phyloP scores from a whole-genome alignment of 2,888 invertebrate genomes.

The Mythimna ferrago region DNA sequence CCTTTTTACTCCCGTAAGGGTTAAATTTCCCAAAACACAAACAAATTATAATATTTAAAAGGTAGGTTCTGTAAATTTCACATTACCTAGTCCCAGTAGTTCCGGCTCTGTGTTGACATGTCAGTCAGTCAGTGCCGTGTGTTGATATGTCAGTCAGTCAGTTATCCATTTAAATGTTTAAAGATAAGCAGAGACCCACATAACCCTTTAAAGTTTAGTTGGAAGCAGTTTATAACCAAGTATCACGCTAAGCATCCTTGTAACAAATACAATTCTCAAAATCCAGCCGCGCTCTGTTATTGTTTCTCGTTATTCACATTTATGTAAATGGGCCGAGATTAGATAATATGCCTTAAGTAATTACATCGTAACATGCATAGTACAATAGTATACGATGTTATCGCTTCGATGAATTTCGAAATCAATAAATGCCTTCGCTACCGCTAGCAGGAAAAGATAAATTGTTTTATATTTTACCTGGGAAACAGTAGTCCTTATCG shows the following conservation, averaged over 20 bases:
- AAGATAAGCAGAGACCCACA: background rate
- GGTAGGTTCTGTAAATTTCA: no score
- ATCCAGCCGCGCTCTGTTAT: conserved; percentile 40
- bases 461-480: conserved; percentile 48
- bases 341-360: conserved; percentile 64
- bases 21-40: no score
- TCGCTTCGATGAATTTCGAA: conserved; percentile 68
- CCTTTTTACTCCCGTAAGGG: no score
- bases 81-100: no score
- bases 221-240: conserved; percentile 11
- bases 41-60: no score
- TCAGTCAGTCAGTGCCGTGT: no score
- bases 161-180: no score
- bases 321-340: conserved; percentile 66
- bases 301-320: conserved; percentile 60
- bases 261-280: conserved; percentile 56
- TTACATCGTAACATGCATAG: conserved; percentile 63
- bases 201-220: background rate
- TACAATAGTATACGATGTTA: conserved; percentile 59
- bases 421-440: conserved; percentile 64
- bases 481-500: conserved; percentile 62
- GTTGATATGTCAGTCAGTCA: no score
- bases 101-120: no score
- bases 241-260: conserved; percentile 19
- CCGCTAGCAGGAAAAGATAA: conserved; percentile 68